Base-by-base conservation (phyloP, 2,113 vertebrate species). In the Ancistrus triradiatus region DNA sequence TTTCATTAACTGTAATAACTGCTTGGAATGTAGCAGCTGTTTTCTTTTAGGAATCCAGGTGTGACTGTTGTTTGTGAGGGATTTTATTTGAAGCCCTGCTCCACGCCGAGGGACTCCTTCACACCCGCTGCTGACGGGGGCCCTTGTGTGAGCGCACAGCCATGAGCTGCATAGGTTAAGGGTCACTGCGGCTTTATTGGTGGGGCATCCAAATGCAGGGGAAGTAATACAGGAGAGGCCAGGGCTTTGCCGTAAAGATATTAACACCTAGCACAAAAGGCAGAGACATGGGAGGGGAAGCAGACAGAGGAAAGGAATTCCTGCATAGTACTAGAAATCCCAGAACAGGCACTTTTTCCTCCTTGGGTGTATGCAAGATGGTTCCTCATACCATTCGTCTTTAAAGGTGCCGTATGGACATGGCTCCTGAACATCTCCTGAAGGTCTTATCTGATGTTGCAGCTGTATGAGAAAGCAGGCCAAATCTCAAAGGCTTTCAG, bases 221-320 rank as follows among this genome's bases (percentile, higher is more conserved):
- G 66, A 74, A 52, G 55, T 53, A 60, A 69, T 73, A 65, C 60
- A 59, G 46, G 48, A 37, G 53, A 69, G 49, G 18, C 28, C 51
- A 27, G 60, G 55, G 55, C 42, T 65, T 64, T 65, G 42, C 60
- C 43, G 42, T 56, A 65, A 73, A 69, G 48, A 69, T 69, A 65
- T 69, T 73, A 69, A 73, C 71, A 69, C 71, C 66, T 73, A 49
- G 65, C 56, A 65, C 55, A 38, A 48, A 35, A 63, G 51, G 24
- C 14, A 18, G 46, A 22, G 27, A 28, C 35, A 47, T 14, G 14
- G 28, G 49, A 15, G 43, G 33, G 15, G 25, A 6, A 2, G 59
- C 15, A 19, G 11, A 14, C 17, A 18, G 35, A 15, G 40, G 14
- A 52, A 60, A 72, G 66, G 59, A 75, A 64, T 66, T 74, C 13